Percentiles rank a stretch among this genome's conserved stretches.
Evolutionary conservation across 2,797 vertebrate species (phyloP).

Genomic region (Poecilia gillii): DNA sequence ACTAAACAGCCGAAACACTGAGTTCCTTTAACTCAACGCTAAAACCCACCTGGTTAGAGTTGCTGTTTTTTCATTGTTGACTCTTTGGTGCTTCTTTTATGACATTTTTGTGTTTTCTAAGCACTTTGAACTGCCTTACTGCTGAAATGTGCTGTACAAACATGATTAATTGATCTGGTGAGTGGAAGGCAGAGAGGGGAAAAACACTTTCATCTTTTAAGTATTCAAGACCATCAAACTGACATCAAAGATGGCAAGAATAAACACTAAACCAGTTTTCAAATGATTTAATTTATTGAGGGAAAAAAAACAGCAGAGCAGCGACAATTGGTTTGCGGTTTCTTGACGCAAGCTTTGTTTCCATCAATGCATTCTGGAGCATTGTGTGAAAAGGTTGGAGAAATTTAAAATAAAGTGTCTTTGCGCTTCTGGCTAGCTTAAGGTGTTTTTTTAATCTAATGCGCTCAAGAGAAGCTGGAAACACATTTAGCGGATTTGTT

Average conservation of each 20-base stretch:
- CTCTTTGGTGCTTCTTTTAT: no score
- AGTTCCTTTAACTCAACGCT: no score
- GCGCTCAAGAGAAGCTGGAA: background rate
- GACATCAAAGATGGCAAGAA: background rate
- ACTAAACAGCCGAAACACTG: no score
- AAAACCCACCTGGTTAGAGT: no score
- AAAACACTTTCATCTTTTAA: background rate
- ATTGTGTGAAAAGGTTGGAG: background rate
- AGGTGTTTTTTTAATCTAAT: no score
- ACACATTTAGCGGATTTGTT: background rate
- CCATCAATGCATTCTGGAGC: background rate
- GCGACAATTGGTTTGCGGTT: no score
- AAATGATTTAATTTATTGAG: background rate
- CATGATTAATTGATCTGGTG: background rate
- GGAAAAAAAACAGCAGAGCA: background rate
- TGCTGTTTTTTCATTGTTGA: no score
- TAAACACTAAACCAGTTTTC: background rate
- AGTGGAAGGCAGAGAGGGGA: slow-evolving; percentile 8
- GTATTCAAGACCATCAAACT: background rate
- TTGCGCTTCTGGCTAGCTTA: background rate
- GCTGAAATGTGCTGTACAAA: no score
- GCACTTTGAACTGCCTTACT: no score
- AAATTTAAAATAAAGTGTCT: background rate
- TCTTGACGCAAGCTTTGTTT: background rate
- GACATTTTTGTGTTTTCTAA: no score